Conservation (phyloP, 2,888 invertebrate species). For the Thymelicus lineola region DNA sequence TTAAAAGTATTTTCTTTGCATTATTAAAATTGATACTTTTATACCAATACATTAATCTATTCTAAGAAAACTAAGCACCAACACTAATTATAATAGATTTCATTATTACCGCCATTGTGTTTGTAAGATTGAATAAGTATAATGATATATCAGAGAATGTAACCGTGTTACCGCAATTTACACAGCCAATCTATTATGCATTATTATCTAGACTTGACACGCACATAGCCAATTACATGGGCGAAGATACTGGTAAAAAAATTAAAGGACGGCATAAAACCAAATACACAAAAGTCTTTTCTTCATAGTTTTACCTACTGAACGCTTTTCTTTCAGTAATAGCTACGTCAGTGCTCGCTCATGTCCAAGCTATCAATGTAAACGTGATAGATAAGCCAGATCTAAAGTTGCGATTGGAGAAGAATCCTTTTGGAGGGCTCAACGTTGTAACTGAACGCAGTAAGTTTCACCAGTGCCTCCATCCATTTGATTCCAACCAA, state of each 20-base stretch:
- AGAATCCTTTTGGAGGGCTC: slow-evolving; percentile 62
- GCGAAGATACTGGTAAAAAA: no score
- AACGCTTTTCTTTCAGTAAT: slow-evolving; percentile 46
- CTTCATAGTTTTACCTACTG: not conserved
- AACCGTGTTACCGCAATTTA: not conserved
- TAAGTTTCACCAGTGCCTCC: slow-evolving; percentile 47
- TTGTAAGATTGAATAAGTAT: no score
- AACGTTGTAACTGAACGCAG: slow-evolving; percentile 61
- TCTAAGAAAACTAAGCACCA: slow-evolving; percentile 5
- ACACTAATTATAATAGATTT: slow-evolving; percentile 11
- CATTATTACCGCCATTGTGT: slow-evolving; percentile 11
- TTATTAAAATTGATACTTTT: slow-evolving; percentile 23
- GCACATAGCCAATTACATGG: no score
- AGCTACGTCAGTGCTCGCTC: slow-evolving; percentile 45
- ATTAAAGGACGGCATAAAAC: no score
- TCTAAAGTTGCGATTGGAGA: slow-evolving; percentile 55
- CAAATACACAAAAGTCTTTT: no score
- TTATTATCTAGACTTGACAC: not conserved
- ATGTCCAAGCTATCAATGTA: slow-evolving; percentile 56
- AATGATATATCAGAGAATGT: no score
- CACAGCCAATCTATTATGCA: not conserved
- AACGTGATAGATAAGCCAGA: slow-evolving; percentile 54
- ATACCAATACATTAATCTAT: not conserved
- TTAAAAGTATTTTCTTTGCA: not conserved
- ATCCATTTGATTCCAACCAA: no score